These are phyloP conservation scores for Laspeyria flexula DNA, from an alignment of 2,888 invertebrate species.

Conservation along the genomic window DNA sequence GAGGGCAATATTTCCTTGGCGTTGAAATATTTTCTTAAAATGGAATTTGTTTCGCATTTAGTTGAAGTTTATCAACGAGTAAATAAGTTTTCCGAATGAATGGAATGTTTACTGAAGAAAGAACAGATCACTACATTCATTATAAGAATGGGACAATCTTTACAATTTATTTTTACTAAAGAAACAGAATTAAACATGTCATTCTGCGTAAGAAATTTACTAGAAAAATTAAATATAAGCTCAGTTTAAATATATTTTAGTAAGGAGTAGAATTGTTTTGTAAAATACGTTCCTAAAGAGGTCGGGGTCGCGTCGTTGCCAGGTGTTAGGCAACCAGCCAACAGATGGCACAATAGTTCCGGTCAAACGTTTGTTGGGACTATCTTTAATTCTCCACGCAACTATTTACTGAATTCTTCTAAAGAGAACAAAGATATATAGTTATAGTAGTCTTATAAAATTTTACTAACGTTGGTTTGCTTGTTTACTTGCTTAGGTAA, in stretches of 20 bases:
- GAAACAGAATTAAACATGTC: no score
- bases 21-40: constrained; percentile 8
- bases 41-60: not conserved
- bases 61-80: not conserved
- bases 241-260: constrained; percentile 36
- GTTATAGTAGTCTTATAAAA: no score
- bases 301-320: constrained; percentile 54
- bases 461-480: no score
- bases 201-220: no score
- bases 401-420: constrained; percentile 12
- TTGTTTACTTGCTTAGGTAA: no score
- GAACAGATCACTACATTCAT: not conserved
- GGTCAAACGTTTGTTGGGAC: constrained; percentile 36
- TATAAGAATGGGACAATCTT: no score
- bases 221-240: not conserved
- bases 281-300: constrained; percentile 50
- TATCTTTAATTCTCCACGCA: constrained; percentile 34
- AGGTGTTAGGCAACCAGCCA: constrained; percentile 75
- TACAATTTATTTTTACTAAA: no score
- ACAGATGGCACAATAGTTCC: constrained; percentile 72
- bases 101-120: not conserved
- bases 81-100: constrained; percentile 12
- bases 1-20: constrained; percentile 10
- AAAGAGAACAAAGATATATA: not conserved
- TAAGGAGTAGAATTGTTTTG: constrained; percentile 43